A percentile compares a stretch with the other conserved stretches of the same genome.
phyloP scores from a whole-genome alignment of 2,888 invertebrate species.

The Phanerotoma sp. region DNA sequence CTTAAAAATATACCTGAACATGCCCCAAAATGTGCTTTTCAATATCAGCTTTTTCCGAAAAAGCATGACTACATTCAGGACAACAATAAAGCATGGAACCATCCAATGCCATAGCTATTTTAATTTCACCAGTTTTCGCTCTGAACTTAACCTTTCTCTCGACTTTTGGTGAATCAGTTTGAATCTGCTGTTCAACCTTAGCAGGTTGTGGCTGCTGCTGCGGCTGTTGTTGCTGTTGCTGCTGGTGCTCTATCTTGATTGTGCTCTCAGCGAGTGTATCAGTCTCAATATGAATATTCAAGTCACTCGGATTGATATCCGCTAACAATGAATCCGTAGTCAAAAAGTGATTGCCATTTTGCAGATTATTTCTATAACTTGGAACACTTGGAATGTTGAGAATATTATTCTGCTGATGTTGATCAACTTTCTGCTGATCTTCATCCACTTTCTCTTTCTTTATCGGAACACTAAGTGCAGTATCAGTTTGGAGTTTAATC shows the following conservation, averaged over 20 bases:
- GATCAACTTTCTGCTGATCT: slow-evolving; percentile 45
- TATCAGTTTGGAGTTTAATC: slow-evolving; percentile 52
- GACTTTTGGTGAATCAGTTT: slow-evolving; percentile 44
- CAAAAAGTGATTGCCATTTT: slow-evolving; percentile 46
- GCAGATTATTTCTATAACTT: slow-evolving; percentile 43
- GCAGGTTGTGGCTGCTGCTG: slow-evolving; percentile 14
- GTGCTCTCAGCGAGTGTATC: background rate
- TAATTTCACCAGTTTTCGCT: slow-evolving; percentile 57
- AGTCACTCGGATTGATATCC: slow-evolving; percentile 48
- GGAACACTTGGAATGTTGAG: slow-evolving; percentile 55
- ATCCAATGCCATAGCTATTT: slow-evolving; percentile 52
- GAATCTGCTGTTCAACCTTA: slow-evolving; percentile 46
- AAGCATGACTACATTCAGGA: slow-evolving; percentile 58
- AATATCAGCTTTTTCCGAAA: slow-evolving; percentile 56
- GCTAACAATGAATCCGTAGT: slow-evolving; percentile 46
- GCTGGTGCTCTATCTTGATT: background rate
- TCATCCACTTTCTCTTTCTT: slow-evolving; percentile 47
- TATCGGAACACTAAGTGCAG: no score
- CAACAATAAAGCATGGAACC: slow-evolving; percentile 58
- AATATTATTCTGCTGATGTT: slow-evolving; percentile 49
- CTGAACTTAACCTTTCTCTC: slow-evolving; percentile 55
- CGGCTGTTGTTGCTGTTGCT: slow-evolving; percentile 5
- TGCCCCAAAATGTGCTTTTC: slow-evolving; percentile 57
- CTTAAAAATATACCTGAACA: slow-evolving; percentile 47
- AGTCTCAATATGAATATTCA: slow-evolving; percentile 48